phyloP scores from a whole-genome alignment of 2,888 invertebrate species.

The Sympetrum striolatum region DNA sequence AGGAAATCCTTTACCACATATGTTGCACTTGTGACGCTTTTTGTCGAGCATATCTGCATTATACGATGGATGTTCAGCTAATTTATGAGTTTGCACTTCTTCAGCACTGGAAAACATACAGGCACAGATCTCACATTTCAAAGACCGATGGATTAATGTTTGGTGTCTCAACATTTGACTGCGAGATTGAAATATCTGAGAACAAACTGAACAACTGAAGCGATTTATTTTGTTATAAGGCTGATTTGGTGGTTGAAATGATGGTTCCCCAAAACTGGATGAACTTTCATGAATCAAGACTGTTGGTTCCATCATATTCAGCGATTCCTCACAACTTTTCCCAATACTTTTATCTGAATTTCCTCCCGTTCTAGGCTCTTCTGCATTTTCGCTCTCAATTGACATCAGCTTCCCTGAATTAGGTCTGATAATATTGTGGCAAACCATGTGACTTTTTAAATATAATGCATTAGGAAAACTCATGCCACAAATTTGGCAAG shows the following conservation, averaged over 20 bases:
- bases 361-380: neutral
- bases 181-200: slow-evolving; percentile 26
- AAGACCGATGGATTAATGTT: neutral
- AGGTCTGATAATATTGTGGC: slow-evolving; percentile 3
- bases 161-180: slow-evolving; percentile 8
- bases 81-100: neutral
- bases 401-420: slow-evolving; percentile 1
- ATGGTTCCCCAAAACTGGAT: neutral
- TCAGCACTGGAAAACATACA: neutral
- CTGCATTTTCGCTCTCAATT: neutral
- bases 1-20: slow-evolving; percentile 13
- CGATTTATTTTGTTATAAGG: neutral
- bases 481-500: slow-evolving; percentile 16
- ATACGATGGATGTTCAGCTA: neutral
- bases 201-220: slow-evolving; percentile 4
- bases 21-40: slow-evolving; percentile 11
- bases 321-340: neutral
- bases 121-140: slow-evolving; percentile 8
- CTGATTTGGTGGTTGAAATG: neutral
- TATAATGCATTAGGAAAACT: slow-evolving; percentile 4
- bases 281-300: slow-evolving; percentile 26
- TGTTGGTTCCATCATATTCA: slow-evolving; percentile 30
- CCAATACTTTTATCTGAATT: neutral
- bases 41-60: neutral
- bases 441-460: slow-evolving; percentile 24